phyloP scores from a whole-genome alignment of 2,888 invertebrate species.

The Apotomis capreana region DNA sequence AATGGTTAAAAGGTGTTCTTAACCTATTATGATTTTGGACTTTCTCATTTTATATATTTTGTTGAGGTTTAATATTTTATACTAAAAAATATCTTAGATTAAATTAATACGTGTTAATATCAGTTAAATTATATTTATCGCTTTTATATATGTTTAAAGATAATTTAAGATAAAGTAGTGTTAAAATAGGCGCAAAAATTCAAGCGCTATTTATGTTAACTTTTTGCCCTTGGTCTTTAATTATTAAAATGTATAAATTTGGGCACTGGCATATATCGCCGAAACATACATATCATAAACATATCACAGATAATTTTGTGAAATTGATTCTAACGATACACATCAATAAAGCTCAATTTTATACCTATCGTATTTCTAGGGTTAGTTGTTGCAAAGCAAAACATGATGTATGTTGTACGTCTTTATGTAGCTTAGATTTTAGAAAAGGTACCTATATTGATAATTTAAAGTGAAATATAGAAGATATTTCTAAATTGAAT shows the following conservation, averaged over 20 bases:
- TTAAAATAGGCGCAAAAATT: neutral
- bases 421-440: conserved; percentile 73
- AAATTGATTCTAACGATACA: conserved; percentile 74
- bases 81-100: no score
- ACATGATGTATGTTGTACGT: conserved; percentile 60
- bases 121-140: conserved; percentile 1
- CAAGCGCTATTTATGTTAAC: neutral
- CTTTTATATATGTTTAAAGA: conserved; percentile 8
- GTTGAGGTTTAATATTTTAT: neutral
- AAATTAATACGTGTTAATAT: neutral
- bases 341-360: conserved; percentile 83
- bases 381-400: conserved; percentile 78
- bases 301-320: conserved; percentile 47
- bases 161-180: neutral
- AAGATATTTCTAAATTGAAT: conserved; percentile 58
- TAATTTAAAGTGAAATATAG: conserved; percentile 59
- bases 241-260: conserved; percentile 20
- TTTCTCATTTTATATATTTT: neutral
- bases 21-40: neutral
- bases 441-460: conserved; percentile 58
- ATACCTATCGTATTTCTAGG: conserved; percentile 78
- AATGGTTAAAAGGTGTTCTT: conserved; percentile 17
- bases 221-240: conserved; percentile 33
- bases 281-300: conserved; percentile 41
- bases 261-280: conserved; percentile 43